Evolutionary conservation across 2,797 vertebrate species (phyloP).

Genomic region (Pristis pectinata): DNA sequence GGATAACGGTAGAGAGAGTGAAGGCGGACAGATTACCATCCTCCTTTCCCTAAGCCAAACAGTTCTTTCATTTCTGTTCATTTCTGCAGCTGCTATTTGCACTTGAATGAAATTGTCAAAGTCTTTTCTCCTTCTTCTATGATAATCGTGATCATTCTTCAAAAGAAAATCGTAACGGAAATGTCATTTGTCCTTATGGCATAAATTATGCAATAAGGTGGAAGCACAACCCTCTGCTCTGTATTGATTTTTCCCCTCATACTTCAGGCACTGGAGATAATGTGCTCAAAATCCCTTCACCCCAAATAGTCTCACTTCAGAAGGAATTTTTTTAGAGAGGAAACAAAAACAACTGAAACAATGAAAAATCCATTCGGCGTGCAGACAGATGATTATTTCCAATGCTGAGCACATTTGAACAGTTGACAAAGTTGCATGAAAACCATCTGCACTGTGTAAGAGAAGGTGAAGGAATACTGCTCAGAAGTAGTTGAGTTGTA

Average conservation of each 20-base stretch:
- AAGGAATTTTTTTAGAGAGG: neutral
- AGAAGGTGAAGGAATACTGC: neutral
- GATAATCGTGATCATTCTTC: neutral
- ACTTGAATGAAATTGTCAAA: neutral
- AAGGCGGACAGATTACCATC: neutral
- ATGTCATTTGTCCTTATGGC: neutral
- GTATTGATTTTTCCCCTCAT: neutral
- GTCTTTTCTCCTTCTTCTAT: neutral
- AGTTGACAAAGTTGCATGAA: neutral
- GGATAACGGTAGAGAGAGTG: constrained; percentile 42
- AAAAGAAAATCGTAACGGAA: neutral
- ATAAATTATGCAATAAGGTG: neutral
- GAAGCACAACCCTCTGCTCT: neutral
- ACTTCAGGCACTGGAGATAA: neutral
- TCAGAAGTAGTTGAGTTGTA: neutral
- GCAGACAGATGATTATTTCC: neutral
- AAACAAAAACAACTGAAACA: neutral
- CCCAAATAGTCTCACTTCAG: neutral
- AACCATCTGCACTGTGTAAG: neutral
- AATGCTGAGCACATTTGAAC: neutral
- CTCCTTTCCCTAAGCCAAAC: constrained; percentile 3
- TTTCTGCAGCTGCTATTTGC: neutral
- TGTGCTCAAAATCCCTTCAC: neutral
- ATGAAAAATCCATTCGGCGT: no score
- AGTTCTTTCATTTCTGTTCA: neutral